Conservation (phyloP, 2,113 vertebrate species). For the Percina caprodes region DNA sequence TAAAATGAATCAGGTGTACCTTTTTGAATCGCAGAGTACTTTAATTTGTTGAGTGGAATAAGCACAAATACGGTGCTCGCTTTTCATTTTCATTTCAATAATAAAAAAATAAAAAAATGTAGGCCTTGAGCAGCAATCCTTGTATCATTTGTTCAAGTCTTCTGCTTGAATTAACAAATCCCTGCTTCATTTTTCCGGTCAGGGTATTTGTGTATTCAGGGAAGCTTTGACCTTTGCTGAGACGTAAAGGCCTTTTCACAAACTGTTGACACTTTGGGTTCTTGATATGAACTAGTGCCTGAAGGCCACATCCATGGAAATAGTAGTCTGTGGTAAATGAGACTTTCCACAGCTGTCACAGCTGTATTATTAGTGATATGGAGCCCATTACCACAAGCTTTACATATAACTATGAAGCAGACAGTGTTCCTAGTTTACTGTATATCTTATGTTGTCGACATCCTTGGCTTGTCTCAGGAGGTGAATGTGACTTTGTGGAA, state of each 20-base stretch:
- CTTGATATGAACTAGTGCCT: conserved; percentile 38
- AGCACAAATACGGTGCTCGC: neutral
- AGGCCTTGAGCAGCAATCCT: conserved; percentile 15
- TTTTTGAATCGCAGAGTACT: conserved; percentile 8
- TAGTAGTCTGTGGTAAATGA: conserved; percentile 13
- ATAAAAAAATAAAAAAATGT: neutral
- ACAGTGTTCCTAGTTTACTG: neutral
- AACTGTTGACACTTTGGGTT: conserved; percentile 40
- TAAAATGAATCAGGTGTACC: conserved; percentile 3
- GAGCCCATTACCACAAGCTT: conserved; percentile 15
- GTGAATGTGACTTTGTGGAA: conserved; percentile 41
- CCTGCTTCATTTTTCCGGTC: conserved; percentile 25
- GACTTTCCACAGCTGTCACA: conserved; percentile 15
- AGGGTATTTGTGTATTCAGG: conserved; percentile 38
- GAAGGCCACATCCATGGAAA: neutral
- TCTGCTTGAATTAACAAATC: conserved; percentile 42
- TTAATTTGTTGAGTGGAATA: conserved; percentile 23
- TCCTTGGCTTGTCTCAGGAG: conserved; percentile 20
- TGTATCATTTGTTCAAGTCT: conserved; percentile 17
- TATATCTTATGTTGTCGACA: conserved; percentile 11
- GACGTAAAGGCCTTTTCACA: conserved; percentile 22
- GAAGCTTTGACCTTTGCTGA: conserved; percentile 54
- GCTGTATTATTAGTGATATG: conserved; percentile 16
- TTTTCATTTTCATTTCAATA: conserved; percentile 29
- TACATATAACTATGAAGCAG: conserved; percentile 23